These are phyloP conservation scores for Prunella fulvescens DNA, from an alignment of 2,113 vertebrate genomes.

Conservation along the genomic window DNA sequence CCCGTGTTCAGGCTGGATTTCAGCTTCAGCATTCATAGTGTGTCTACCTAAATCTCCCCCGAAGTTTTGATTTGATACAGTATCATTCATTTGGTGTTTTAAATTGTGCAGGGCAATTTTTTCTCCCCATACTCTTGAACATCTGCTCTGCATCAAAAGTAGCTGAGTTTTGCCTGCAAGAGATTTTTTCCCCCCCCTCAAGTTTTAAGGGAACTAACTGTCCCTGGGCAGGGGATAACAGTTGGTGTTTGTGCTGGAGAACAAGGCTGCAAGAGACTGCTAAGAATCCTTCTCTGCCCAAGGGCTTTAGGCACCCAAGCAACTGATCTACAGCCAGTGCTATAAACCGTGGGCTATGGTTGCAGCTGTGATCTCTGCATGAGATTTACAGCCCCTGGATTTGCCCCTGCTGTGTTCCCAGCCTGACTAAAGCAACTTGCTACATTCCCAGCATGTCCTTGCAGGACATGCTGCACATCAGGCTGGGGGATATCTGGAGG, in stretches of 20 bases:
- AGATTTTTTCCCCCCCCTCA: not conserved
- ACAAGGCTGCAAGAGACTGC: not conserved
- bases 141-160: not conserved
- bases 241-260: not conserved
- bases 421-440: not conserved
- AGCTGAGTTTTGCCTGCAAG: not conserved
- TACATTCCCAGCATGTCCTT: not conserved
- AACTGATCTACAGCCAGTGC: not conserved
- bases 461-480: not conserved
- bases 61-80: constrained; percentile 18
- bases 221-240: not conserved
- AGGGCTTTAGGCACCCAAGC: not conserved
- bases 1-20: not conserved
- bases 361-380: constrained; percentile 17
- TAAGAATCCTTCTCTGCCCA: not conserved
- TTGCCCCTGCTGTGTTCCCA: constrained; percentile 1
- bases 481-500: not conserved
- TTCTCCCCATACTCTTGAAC: not conserved
- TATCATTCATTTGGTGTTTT: not conserved
- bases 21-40: not conserved
- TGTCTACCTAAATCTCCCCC: not conserved
- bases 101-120: not conserved
- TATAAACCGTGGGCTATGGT: not conserved
- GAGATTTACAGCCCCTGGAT: not conserved
- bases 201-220: not conserved